Conservation (phyloP, 2,888 invertebrate species). For the Carcina quercana region DNA sequence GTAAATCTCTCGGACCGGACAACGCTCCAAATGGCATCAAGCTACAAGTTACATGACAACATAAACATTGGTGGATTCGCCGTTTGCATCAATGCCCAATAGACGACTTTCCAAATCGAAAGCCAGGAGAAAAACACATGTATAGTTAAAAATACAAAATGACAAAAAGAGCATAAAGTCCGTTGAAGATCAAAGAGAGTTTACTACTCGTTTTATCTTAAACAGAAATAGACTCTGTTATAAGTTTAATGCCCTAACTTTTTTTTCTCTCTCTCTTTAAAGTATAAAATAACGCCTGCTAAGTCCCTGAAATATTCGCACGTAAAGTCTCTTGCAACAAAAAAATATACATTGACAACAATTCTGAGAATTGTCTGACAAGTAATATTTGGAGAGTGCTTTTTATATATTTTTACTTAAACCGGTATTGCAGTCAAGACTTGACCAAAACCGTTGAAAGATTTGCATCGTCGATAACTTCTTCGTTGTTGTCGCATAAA, state of each 20-base stretch:
- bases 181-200: slow-evolving; percentile 36
- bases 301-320: no score
- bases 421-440: slow-evolving; percentile 15
- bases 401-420: slow-evolving; percentile 1
- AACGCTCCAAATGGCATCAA: slow-evolving; percentile 22
- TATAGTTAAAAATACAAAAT: slow-evolving; percentile 21
- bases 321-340: no score
- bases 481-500: slow-evolving; percentile 25
- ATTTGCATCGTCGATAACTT: slow-evolving; percentile 27
- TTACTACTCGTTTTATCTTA: slow-evolving; percentile 32
- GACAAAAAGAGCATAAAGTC: slow-evolving; percentile 24
- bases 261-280: no score
- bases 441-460: slow-evolving; percentile 20
- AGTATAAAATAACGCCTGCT: no score
- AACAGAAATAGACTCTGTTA: slow-evolving; percentile 23
- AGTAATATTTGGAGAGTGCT: not conserved
- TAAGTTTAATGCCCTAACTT: slow-evolving; percentile 1
- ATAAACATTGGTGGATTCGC: no score
- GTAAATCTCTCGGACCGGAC: slow-evolving; percentile 21
- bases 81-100: no score
- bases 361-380: not conserved
- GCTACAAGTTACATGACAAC: not conserved
- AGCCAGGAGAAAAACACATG: slow-evolving; percentile 2
- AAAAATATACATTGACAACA: not conserved
- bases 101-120: no score